Percentiles rank a stretch among this genome's conserved stretches.
phyloP scores from a whole-genome alignment of 2,888 invertebrate species.

The Cheilosia urbana region DNA sequence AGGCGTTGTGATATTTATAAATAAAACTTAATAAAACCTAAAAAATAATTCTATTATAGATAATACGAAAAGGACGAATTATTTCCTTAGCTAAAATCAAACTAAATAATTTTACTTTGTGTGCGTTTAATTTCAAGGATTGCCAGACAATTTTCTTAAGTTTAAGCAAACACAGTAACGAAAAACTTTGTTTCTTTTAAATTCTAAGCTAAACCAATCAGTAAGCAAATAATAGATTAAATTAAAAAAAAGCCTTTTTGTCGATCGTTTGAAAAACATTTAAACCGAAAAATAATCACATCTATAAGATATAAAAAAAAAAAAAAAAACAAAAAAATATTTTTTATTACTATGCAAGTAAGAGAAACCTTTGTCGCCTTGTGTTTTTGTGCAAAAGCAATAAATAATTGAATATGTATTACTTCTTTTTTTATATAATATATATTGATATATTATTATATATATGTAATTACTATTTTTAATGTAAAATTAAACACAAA shows the following conservation, averaged over 20 bases:
- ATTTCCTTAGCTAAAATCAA: conserved; percentile 73
- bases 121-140: conserved; percentile 49
- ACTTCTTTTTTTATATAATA: conserved; percentile 67
- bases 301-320: conserved; percentile 66
- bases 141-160: conserved; percentile 37
- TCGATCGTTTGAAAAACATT: conserved; percentile 73
- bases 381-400: conserved; percentile 76
- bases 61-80: conserved; percentile 76
- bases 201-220: conserved; percentile 66
- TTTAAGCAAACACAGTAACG: conserved; percentile 48
- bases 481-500: conserved; percentile 56
- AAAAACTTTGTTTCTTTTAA: conserved; percentile 52
- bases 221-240: conserved; percentile 42
- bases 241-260: conserved; percentile 51
- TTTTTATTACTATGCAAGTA: conserved; percentile 67
- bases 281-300: conserved; percentile 53
- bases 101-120: conserved; percentile 22
- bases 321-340: conserved; percentile 25
- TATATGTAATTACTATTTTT: conserved; percentile 53
- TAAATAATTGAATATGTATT: conserved; percentile 71
- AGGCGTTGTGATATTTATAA: conserved; percentile 84
- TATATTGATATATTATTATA: conserved; percentile 40
- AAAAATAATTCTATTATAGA: conserved; percentile 77
- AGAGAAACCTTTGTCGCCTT: conserved; percentile 74
- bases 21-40: conserved; percentile 79